These are phyloP conservation scores for Napeogenes inachia DNA, from an alignment of 2,888 invertebrate genomes.

Conservation along the genomic window DNA sequence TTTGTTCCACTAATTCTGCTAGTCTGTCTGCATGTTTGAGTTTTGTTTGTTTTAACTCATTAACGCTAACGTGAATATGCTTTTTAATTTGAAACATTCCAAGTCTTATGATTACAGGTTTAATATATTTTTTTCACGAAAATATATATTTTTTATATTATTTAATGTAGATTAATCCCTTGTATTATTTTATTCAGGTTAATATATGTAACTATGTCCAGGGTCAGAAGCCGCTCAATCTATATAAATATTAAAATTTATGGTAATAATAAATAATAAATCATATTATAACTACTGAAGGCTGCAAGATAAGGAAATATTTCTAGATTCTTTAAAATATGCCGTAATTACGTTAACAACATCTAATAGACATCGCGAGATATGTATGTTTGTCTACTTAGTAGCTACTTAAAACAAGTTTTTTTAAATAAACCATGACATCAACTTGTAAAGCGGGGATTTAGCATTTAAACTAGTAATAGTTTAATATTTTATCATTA, in stretches of 20 bases:
- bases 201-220: not conserved
- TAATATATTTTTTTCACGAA: too few species aligned
- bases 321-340: not conserved
- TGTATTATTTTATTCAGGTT: too few species aligned
- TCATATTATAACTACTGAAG: not conserved
- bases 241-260: constrained; percentile 2
- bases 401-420: too few species aligned
- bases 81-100: too few species aligned
- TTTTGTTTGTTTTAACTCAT: constrained; percentile 18
- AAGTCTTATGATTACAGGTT: too few species aligned
- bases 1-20: constrained; percentile 36
- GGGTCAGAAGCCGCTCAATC: not conserved
- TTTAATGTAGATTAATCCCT: not conserved
- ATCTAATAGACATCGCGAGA: too few species aligned
- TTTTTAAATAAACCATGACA: too few species aligned
- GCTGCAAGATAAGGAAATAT: not conserved
- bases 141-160: not conserved
- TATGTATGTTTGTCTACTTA: too few species aligned
- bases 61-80: constrained; percentile 9
- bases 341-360: too few species aligned
- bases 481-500: too few species aligned
- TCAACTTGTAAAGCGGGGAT: too few species aligned
- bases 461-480: too few species aligned
- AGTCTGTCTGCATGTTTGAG: constrained; percentile 31
- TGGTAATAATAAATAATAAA: not conserved